Evolutionary conservation across 2,888 invertebrate genomes (phyloP), one percentile per base, ranked within the genome.

Genomic region (Macrosiphum euphorbiae): DNA sequence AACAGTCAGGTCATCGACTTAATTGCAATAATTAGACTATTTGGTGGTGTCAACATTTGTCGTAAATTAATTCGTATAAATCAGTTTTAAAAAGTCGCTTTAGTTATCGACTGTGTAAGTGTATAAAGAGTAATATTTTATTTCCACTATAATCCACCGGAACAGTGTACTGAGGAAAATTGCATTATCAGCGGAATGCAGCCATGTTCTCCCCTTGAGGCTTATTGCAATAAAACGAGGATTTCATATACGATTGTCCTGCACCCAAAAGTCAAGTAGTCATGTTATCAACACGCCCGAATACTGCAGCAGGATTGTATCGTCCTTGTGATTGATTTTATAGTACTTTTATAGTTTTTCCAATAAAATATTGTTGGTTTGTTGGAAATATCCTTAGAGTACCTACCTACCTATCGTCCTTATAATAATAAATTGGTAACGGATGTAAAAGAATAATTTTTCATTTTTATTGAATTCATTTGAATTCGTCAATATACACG

Each of bases 171-270:
- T 5, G 28, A 61, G 84, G 84, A 94, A 90, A 94, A 94, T 90
- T 93, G 93, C 85, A 90, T 90, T 94, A 94, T 94, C 93, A 90
- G 93, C 61, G 61, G 85, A 94, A 90, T 86, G 61, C 93, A 94
- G 93, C 85, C 93, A 24, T 61, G 55, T 47, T 90, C 90, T 61
- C 93, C 85, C 93, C 90, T 35, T 52, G 61, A 35, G 90, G 93
- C 93, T 94, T 94, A 94, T 90, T 94, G 93, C 93, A 94, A 94
- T 94, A 90, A 94, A 94, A 94, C 67, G 89, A 89, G 93, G 93
- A 94, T 94, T 94, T 89, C 41, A 41, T 58, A 50, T 92, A 61
- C 86, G 93, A 94, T 85, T 90, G 93, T 90, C 58, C 55, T 58
- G 50, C 50, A 13, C 88, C 50, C 52, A 78, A 88, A 92, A 67